A percentile compares a stretch with the other conserved stretches of the same genome.
Evolutionary conservation across 2,888 invertebrate genomes (phyloP).

Genomic region (Ypsolopha sequella): DNA sequence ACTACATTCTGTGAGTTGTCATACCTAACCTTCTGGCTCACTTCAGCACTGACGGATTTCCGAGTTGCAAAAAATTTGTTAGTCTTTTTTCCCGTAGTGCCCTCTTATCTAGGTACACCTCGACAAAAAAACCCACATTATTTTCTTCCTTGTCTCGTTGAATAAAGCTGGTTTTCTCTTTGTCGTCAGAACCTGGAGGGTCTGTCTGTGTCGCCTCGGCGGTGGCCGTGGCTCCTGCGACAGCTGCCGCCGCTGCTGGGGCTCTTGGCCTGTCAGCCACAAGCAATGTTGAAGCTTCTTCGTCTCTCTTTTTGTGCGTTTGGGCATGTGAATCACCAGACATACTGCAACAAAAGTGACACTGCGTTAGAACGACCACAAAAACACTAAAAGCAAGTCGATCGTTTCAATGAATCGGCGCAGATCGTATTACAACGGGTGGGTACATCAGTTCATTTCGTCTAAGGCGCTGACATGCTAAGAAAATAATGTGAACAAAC

Average conservation of each 20-base stretch:
- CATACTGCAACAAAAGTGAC: slow-evolving; percentile 29
- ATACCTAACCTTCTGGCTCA: too few relatives aligned
- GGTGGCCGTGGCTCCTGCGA: slow-evolving; percentile 15
- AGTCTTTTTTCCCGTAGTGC: too few relatives aligned
- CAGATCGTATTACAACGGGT: too few relatives aligned
- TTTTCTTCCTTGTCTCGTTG: slow-evolving; percentile 32
- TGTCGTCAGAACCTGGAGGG: slow-evolving; percentile 15
- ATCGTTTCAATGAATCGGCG: too few relatives aligned
- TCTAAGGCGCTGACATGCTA: too few relatives aligned
- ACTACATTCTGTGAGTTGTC: too few relatives aligned
- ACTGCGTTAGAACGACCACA: too few relatives aligned
- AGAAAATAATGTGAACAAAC: slow-evolving; percentile 26
- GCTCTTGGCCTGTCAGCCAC: slow-evolving; percentile 29
- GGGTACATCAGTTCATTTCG: too few relatives aligned
- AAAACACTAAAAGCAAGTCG: too few relatives aligned
- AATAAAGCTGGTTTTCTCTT: slow-evolving; percentile 35
- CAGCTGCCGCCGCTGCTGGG: slow-evolving; percentile 15
- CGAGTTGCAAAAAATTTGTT: too few relatives aligned
- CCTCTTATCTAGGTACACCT: too few relatives aligned
- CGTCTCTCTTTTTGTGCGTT: slow-evolving; percentile 45
- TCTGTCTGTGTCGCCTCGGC: slow-evolving; percentile 22
- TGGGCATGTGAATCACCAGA: slow-evolving; percentile 48
- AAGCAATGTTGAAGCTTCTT: slow-evolving; percentile 32
- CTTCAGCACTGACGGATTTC: too few relatives aligned
- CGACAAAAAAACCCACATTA: background rate